Evolutionary conservation across 2,797 vertebrate species (phyloP).

Genomic region (Poeciliopsis paucimaculata): DNA sequence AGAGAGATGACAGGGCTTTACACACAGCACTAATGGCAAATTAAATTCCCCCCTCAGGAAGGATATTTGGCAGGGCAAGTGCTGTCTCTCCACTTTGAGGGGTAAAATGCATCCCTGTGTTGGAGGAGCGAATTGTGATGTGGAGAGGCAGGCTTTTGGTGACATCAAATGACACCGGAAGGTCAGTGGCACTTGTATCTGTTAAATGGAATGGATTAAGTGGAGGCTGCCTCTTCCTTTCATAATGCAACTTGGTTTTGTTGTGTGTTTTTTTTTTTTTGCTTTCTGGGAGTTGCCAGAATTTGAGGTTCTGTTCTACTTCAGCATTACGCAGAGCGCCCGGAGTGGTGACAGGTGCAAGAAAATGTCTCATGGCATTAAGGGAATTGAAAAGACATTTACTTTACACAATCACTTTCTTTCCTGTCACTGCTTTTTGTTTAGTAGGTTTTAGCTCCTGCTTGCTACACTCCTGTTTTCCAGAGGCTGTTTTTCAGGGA

Average conservation of each 20-base stretch:
- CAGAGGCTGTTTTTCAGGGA: constrained; percentile 66
- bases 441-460: constrained; percentile 65
- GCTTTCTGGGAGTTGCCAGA: constrained; percentile 71
- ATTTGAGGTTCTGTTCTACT: constrained; percentile 66
- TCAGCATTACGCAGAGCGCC: constrained; percentile 63
- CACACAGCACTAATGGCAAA: constrained; percentile 83
- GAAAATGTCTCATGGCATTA: constrained; percentile 76
- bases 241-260: constrained; percentile 69
- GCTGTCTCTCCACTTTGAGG: constrained; percentile 71
- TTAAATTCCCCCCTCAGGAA: constrained; percentile 72
- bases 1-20: constrained; percentile 78
- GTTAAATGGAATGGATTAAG: constrained; percentile 83
- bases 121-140: constrained; percentile 75
- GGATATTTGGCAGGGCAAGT: constrained; percentile 79
- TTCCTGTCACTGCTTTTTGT: constrained; percentile 72
- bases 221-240: constrained; percentile 79
- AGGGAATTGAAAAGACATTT: constrained; percentile 76
- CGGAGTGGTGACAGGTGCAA: constrained; percentile 78
- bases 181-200: constrained; percentile 83
- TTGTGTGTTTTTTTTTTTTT: constrained; percentile 26
- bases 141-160: constrained; percentile 74
- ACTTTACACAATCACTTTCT: constrained; percentile 72
- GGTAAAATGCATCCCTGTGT: constrained; percentile 74
- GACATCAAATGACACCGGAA: constrained; percentile 82
- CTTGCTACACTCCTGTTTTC: constrained; percentile 64